Evolutionary conservation across 1,140 invertebrate genomes (phyloP).

Genomic region (Euwallacea similis): DNA sequence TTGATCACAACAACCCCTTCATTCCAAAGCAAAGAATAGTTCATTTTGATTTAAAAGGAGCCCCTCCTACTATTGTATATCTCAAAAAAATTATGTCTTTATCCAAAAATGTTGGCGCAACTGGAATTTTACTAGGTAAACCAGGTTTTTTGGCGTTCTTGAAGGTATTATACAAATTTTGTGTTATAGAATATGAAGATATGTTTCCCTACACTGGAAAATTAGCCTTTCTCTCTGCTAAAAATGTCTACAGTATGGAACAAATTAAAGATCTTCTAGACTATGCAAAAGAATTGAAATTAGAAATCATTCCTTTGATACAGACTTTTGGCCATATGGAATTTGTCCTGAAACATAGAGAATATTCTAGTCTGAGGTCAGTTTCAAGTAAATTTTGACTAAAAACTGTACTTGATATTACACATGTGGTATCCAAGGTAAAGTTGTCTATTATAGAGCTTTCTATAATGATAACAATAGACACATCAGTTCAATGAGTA

Average conservation of each 20-base stretch:
- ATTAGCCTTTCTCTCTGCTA: constrained; percentile 68
- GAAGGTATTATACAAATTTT: constrained; percentile 52
- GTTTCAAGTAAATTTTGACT: background rate
- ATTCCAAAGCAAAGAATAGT: constrained; percentile 62
- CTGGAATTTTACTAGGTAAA: constrained; percentile 62
- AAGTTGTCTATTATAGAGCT: too few relatives aligned
- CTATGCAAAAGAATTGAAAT: constrained; percentile 64
- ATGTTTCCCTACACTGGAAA: constrained; percentile 89
- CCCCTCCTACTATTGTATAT: constrained; percentile 75
- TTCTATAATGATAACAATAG: too few relatives aligned
- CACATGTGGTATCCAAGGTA: too few relatives aligned
- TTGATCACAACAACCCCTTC: constrained; percentile 48
- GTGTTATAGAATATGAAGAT: constrained; percentile 89
- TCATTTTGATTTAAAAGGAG: constrained; percentile 90
- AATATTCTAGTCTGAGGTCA: constrained; percentile 67
- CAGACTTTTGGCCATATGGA: constrained; percentile 97
- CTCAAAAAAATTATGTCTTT: constrained; percentile 74
- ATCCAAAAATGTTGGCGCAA: constrained; percentile 77
- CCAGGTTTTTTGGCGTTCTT: background rate
- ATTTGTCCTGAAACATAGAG: constrained; percentile 81
- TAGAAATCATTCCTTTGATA: constrained; percentile 88
- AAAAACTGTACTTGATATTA: background rate
- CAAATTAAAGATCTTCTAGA: constrained; percentile 69
- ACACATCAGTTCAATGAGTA: too few relatives aligned
- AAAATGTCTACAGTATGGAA: constrained; percentile 73